Conservation (phyloP, 2,113 vertebrate genomes). For the Crypturellus undulatus region DNA sequence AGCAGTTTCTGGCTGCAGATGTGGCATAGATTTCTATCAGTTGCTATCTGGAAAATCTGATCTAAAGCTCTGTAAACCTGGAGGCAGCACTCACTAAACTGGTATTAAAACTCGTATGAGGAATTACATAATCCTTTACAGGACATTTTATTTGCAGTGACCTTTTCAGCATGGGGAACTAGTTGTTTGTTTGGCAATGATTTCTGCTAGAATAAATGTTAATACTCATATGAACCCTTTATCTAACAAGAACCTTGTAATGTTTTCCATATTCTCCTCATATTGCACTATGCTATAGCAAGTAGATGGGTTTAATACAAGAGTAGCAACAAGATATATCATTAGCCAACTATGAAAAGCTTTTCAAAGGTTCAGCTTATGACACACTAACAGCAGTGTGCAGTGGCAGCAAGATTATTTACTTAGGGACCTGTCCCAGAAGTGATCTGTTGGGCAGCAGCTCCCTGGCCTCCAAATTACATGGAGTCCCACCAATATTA, state of each 20-base stretch:
- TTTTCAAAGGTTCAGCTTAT: neutral
- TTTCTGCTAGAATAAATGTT: slow-evolving; percentile 56
- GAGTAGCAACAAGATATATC: neutral
- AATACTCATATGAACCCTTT: neutral
- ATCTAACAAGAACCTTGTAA: neutral
- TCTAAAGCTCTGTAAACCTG: slow-evolving; percentile 59
- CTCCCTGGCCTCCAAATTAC: neutral
- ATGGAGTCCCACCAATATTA: accelerated
- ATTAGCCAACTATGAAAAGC: neutral
- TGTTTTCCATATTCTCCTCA: neutral
- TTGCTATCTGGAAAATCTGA: slow-evolving; percentile 60
- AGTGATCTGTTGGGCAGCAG: neutral
- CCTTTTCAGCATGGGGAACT: slow-evolving; percentile 57
- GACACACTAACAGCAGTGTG: neutral
- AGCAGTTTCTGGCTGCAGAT: slow-evolving; percentile 25
- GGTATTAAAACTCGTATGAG: slow-evolving; percentile 67
- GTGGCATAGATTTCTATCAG: slow-evolving; percentile 56
- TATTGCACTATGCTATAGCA: neutral
- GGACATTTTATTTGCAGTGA: slow-evolving; percentile 69
- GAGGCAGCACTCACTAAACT: slow-evolving; percentile 60
- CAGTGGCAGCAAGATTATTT: neutral
- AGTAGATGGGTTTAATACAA: neutral
- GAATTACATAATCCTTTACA: slow-evolving; percentile 58
- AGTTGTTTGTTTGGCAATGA: slow-evolving; percentile 45
- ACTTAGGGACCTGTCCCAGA: neutral